Conservation (phyloP, 2,888 invertebrate species). For the Callimorpha dominula region DNA sequence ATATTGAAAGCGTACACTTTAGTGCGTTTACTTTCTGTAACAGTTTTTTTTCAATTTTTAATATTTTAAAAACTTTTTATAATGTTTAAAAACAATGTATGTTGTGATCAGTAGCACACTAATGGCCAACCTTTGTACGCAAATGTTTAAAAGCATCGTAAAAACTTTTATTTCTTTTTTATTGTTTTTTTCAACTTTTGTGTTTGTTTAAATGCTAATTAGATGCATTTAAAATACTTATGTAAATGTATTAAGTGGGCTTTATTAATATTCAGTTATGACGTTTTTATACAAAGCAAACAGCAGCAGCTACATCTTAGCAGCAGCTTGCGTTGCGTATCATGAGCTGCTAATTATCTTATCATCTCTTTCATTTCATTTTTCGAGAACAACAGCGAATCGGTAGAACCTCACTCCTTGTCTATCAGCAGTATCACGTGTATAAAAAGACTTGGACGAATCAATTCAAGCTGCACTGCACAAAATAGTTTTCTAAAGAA, state of each 20-base stretch:
- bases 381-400: not conserved
- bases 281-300: no score
- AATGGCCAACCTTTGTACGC: not conserved
- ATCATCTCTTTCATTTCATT: no score
- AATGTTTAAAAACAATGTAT: not conserved
- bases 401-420: not conserved
- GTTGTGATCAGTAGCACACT: not conserved
- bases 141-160: slow-evolving; percentile 7
- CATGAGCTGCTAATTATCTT: no score
- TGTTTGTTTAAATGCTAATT: slow-evolving; percentile 4
- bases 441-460: not conserved
- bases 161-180: slow-evolving; percentile 8
- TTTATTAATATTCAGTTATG: no score
- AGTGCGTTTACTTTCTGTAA: no score
- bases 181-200: slow-evolving; percentile 2
- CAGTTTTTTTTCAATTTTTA: not conserved
- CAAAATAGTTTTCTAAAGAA: not conserved
- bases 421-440: not conserved
- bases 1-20: not conserved
- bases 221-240: not conserved
- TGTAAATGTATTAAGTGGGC: no score
- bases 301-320: no score
- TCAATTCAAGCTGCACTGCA: not conserved
- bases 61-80: not conserved
- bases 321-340: no score